Evolutionary conservation across 2,113 vertebrate genomes (phyloP), one percentile per base, ranked within the genome.

Genomic region (Anoura caudifer): DNA sequence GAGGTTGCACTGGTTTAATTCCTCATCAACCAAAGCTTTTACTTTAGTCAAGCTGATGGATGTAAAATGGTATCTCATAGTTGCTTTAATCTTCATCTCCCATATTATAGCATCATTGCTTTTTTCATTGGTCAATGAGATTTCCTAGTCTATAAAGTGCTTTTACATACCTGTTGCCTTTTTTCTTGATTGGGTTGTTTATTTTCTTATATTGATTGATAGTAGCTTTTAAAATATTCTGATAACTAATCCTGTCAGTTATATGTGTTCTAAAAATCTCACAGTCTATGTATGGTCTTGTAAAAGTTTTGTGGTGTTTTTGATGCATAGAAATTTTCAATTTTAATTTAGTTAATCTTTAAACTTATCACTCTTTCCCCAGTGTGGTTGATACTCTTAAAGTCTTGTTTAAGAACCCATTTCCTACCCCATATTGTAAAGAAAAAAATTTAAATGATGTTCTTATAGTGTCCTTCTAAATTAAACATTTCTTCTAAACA

Each of bases 161-260:
- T 87, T 79, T 12, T 90, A 92, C 54, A 54, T 88, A 56, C 69
- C 13, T 95, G 63, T 59, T 72, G 22, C 6, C 26, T n/a, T 36
- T 41, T 91, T 95, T 89, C n/a, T n/a, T 93, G 4, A n/a, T 56
- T 76, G 5, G 9, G 2, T 43, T 90, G 16, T 41, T 90, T 80
- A 36, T 43, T 90, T 85, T 72, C 31, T 95, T 50, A 59, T 73
- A 50, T 81, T 89, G 63, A 77, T 77, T 87, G 73, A 47, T 22
- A 82, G 22, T n/a, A 95, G n/a, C 26, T 82, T 81, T 92, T 72
- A 89, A 82, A 72, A 72, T 86, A 63, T 52, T 70, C 69, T 82
- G 22, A 43, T 90, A 85, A 89, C 16, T 80, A 56, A 87, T 56
- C 10, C 85, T 80, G 50, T 61, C 72, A 90, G 65, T 90, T 43